Evolutionary conservation across 2,113 vertebrate species (phyloP).

Genomic region (Mormyrus lacerda): DNA sequence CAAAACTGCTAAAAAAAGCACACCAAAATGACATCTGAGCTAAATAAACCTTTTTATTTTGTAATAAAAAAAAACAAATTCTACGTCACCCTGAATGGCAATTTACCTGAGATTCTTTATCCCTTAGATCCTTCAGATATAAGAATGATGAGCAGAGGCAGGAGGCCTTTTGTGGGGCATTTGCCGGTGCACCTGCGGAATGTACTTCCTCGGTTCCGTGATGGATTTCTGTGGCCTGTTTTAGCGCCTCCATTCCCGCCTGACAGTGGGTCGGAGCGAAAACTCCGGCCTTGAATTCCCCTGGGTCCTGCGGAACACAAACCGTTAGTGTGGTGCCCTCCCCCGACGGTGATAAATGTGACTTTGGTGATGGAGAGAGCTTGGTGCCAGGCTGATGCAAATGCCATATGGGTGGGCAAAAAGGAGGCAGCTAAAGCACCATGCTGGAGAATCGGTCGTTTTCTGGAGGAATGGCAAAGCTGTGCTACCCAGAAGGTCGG

Average conservation of each 20-base stretch:
- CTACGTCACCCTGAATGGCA: not conserved
- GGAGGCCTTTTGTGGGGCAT: not conserved
- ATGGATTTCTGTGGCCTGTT: slow-evolving; percentile 9
- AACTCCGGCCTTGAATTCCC: slow-evolving; percentile 31
- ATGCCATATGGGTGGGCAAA: not conserved
- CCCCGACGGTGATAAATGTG: not conserved
- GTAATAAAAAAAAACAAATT: not conserved
- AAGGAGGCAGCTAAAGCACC: not conserved
- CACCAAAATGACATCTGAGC: not conserved
- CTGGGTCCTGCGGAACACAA: slow-evolving; percentile 23
- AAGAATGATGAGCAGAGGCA: not conserved
- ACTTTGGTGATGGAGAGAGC: slow-evolving; percentile 15
- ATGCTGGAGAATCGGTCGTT: not conserved
- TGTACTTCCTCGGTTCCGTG: not conserved
- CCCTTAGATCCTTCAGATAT: not conserved
- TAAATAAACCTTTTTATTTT: not conserved
- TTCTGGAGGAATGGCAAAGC: not conserved
- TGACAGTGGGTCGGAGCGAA: not conserved
- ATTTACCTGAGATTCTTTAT: not conserved
- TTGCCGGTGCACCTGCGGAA: not conserved
- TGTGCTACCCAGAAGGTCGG: not conserved
- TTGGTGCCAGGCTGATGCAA: not conserved
- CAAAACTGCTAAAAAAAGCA: not conserved
- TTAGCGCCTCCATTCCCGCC: not conserved
- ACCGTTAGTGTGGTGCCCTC: not conserved